Base-by-base conservation (phyloP, 2,888 invertebrate species). In the Furcula furcula region DNA sequence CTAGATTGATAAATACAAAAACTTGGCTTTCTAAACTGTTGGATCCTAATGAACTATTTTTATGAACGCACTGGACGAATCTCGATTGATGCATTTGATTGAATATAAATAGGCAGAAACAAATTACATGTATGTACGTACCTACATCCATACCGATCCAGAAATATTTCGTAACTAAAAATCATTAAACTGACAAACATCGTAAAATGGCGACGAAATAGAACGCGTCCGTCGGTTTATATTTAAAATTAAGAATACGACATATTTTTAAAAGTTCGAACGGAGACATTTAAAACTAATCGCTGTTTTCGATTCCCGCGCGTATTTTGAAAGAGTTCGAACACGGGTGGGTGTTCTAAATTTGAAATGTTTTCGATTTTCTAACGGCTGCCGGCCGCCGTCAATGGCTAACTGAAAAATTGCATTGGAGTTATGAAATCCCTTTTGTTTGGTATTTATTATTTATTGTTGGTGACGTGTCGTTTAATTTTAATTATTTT, bases 201-300 rank as follows among this genome's bases (percentile, higher is more conserved):
- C 87, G 87, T 87, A 85, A 86, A 87, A 76, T 76, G 78, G 76
- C 65, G 57, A 55, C 69, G 73, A 85, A 86, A 81, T 82, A 76
- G 84, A 82, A 79, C 83, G 76, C 83, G 79, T 80, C 80, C 81
- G 71, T 58, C 69, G 68, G 76, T 76, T 81, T 81, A 81, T 76
- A 80, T 82, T 83, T 84, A 78, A 84, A 85, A 79, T 76, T 76
- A 78, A 84, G 85, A 82, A 78, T 66, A 72, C 83, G 78, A 85
- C 87, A 87, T 86, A 86, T 86, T 85, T 87, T 87, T 87, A 87
- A 84, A 80, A 82, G 61, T 85, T 87, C 86, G 85, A 85, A 86
- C 82, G 71, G 62, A 69, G 80, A 79, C 83, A 83, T 76, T 81
- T 79, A 77, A 79, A 84, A 87, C 86, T 87, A 86, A 88, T 88